Evolutionary conservation across 1,140 invertebrate species (phyloP).

Genomic region (Drosophila punjabiensis): DNA sequence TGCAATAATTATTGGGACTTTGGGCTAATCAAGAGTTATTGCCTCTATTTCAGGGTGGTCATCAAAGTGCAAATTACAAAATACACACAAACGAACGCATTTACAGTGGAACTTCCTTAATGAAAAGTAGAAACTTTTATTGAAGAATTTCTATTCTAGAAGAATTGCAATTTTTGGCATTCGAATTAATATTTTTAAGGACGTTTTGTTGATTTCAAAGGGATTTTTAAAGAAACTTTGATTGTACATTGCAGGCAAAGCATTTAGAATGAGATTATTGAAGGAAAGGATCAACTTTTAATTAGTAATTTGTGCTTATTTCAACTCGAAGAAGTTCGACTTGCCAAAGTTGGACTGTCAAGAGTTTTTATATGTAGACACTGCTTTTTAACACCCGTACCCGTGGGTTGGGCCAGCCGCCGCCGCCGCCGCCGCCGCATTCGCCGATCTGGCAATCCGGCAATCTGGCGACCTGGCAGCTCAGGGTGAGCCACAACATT

Average conservation of each 20-base stretch:
- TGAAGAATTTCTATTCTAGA: neutral
- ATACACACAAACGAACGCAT: slow-evolving; percentile 29
- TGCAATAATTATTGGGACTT: slow-evolving; percentile 21
- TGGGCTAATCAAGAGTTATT: slow-evolving; percentile 45
- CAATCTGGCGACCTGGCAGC: slow-evolving; percentile 74
- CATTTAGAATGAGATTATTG: neutral
- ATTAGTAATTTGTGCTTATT: neutral
- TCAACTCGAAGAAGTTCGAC: neutral
- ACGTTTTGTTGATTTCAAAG: neutral
- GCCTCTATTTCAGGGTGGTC: slow-evolving; percentile 53
- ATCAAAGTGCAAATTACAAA: slow-evolving; percentile 68
- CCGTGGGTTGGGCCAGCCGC: slow-evolving; percentile 59
- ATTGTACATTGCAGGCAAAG: neutral
- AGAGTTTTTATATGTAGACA: slow-evolving; percentile 16
- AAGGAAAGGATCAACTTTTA: neutral
- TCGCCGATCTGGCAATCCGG: slow-evolving; percentile 32
- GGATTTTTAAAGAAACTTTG: neutral
- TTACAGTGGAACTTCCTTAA: slow-evolving; percentile 9
- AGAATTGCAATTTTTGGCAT: neutral
- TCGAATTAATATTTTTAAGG: neutral
- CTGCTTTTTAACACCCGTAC: slow-evolving; percentile 71
- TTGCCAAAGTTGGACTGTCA: neutral
- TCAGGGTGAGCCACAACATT: slow-evolving; percentile 82
- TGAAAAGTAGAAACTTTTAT: neutral
- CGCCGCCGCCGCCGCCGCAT: neutral